These are phyloP conservation scores for Haemorhous mexicanus DNA, from an alignment of 2,113 vertebrate genomes.

Conservation along the genomic window DNA sequence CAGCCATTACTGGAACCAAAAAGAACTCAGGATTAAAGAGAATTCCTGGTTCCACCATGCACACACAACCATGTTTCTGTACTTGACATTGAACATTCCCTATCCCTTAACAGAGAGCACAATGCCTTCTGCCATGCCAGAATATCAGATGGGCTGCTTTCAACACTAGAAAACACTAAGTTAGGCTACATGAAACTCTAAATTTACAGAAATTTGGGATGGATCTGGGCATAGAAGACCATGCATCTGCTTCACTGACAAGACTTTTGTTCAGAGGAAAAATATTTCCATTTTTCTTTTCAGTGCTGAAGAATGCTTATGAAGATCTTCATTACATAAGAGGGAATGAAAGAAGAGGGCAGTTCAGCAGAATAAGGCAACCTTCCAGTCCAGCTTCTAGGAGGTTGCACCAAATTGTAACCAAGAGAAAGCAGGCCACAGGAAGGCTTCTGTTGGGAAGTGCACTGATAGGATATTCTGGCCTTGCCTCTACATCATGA, in stretches of 20 bases:
- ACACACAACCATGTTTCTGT: background rate
- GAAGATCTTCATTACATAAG: background rate
- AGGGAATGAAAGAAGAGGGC: background rate
- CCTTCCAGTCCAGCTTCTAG: background rate
- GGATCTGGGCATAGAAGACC: background rate
- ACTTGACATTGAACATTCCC: background rate
- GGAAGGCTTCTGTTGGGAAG: background rate
- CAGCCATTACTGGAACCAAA: background rate
- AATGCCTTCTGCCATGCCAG: background rate
- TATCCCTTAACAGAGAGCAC: background rate
- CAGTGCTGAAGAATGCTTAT: background rate
- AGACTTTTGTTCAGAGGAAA: background rate
- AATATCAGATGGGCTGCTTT: background rate
- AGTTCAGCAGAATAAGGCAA: background rate
- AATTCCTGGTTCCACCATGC: rapidly evolving
- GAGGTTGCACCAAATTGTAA: background rate
- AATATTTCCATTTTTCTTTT: background rate
- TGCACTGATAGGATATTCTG: background rate
- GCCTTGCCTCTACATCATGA: background rate
- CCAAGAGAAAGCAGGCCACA: background rate
- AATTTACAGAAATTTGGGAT: background rate
- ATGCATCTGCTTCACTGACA: background rate
- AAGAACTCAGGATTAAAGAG: background rate
- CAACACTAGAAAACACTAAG: background rate
- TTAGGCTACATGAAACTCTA: background rate